Percentiles rank a stretch among this genome's conserved stretches.
phyloP scores from a whole-genome alignment of 2,797 vertebrate species.

The Cyclopterus lumpus region DNA sequence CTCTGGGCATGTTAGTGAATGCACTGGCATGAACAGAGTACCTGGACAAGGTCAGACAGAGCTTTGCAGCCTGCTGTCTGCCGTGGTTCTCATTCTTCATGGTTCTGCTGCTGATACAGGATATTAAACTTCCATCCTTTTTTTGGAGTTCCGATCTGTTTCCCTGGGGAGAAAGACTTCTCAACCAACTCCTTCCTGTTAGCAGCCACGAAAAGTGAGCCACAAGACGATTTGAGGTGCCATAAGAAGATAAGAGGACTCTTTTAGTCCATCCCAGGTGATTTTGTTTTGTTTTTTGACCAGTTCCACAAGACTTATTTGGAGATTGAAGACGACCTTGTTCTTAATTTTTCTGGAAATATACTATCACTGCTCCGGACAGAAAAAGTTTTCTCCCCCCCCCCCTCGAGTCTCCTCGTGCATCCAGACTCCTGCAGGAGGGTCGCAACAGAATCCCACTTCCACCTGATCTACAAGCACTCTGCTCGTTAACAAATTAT shows the following conservation, averaged over 20 bases:
- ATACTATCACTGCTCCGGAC: conserved; percentile 13
- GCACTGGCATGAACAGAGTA: conserved; percentile 18
- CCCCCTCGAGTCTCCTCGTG: conserved; percentile 27
- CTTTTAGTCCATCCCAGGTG: not conserved
- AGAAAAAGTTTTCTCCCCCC: conserved; percentile 39
- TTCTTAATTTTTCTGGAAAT: conserved; percentile 17
- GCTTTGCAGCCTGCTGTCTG: conserved; percentile 17
- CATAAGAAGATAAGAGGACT: conserved; percentile 34
- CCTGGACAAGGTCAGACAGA: conserved; percentile 52
- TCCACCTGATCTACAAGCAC: conserved; percentile 1
- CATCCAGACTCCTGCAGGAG: conserved; percentile 31
- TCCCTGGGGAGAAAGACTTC: conserved; percentile 36
- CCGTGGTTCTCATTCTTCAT: not conserved
- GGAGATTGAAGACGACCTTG: not conserved
- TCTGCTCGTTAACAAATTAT: conserved; percentile 6
- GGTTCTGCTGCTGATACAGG: conserved; percentile 17
- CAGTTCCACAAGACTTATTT: not conserved
- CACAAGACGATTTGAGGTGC: conserved; percentile 27
- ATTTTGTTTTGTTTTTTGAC: conserved; percentile 2
- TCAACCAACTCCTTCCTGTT: conserved; percentile 30
- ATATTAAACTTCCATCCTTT: conserved; percentile 20
- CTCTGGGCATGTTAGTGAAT: conserved; percentile 28
- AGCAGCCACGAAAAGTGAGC: conserved; percentile 39
- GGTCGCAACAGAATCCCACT: conserved; percentile 22
- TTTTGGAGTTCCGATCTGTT: conserved; percentile 32